Evolutionary conservation across 1,140 invertebrate species (phyloP), one percentile per base, ranked within the genome.

Genomic region (Mycetomoellerius zeteki): DNA sequence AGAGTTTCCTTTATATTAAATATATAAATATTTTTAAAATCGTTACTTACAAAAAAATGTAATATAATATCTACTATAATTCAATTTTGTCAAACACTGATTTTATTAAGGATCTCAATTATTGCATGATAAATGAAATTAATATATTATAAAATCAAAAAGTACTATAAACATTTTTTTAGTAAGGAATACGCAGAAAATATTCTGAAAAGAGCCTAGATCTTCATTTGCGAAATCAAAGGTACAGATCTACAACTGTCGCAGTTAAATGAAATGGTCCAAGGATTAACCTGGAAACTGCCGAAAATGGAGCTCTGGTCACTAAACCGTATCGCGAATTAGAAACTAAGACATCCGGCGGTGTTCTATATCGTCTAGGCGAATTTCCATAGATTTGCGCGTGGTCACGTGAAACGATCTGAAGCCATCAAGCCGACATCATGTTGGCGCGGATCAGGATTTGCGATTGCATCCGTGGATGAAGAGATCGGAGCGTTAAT

Each of bases 371-470:
- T 82, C 54, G 43, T 60, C 37, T 2, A 60, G 37, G 33, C 8
- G 33, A 54, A 73, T 82, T 73, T 60, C 37, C 37, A 24, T 12
- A 47, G 50, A 81, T 81, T 81, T 52, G 52, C 77, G 62, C 47
- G 77, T 7, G 67, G 43, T 24, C 37, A 50, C 27, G 27, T 33
- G 37, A 64, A 65, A 30, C 54, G 37, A 60, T 62, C 7, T 54
- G 69, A 60, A 30, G 72, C 62, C 30, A 6, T 65, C 24, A n/a
- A 8, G 60, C 3, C 14, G 21, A 10, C 10, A 21, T 16, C 3
- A 43, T 43, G 54, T 56, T n/a, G 54, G 19, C 24, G 52, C 78
- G 67, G 54, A 72, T 58, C 67, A 56, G n/a, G 80, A 50, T 24
- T 24, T 27, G 54, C 8, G 27, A 56, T 56, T 4, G 54, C 37